These are phyloP conservation scores for Oostethus manadensis DNA, from an alignment of 2,113 vertebrate species.

Conservation along the genomic window DNA sequence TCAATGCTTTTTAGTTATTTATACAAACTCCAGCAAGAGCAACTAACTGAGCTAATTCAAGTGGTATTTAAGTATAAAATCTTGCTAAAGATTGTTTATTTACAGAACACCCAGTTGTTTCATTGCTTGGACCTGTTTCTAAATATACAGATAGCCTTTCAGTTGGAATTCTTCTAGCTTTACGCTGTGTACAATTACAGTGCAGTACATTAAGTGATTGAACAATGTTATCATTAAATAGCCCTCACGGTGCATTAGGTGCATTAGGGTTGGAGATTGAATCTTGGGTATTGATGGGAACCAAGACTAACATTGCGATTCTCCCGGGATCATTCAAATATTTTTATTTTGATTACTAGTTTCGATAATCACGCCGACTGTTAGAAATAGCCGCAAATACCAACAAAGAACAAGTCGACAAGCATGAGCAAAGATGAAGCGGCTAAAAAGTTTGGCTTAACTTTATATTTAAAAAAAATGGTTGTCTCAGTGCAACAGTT, in stretches of 20 bases:
- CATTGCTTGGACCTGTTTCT: background rate
- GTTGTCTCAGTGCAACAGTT: too few species aligned
- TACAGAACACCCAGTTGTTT: conserved; percentile 20
- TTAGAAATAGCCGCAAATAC: too few species aligned
- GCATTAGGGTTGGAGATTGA: background rate
- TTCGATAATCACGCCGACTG: too few species aligned
- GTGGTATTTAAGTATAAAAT: conserved; percentile 20
- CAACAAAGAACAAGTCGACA: too few species aligned
- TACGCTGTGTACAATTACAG: background rate
- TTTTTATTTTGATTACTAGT: too few species aligned
- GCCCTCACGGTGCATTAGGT: background rate
- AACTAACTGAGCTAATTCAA: background rate
- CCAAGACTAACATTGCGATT: too few species aligned
- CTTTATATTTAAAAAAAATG: too few species aligned
- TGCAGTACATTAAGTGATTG: too few species aligned
- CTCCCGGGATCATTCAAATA: too few species aligned
- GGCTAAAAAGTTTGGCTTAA: too few species aligned
- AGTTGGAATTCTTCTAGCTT: background rate
- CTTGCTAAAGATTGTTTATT: conserved; percentile 28
- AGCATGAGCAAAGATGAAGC: too few species aligned
- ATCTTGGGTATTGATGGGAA: too few species aligned
- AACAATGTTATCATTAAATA: background rate
- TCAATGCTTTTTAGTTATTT: conserved; percentile 12
- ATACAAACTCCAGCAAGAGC: background rate
- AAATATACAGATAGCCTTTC: conserved; percentile 1